phyloP scores from a whole-genome alignment of 2,888 invertebrate species.

The Emmelina monodactyla region DNA sequence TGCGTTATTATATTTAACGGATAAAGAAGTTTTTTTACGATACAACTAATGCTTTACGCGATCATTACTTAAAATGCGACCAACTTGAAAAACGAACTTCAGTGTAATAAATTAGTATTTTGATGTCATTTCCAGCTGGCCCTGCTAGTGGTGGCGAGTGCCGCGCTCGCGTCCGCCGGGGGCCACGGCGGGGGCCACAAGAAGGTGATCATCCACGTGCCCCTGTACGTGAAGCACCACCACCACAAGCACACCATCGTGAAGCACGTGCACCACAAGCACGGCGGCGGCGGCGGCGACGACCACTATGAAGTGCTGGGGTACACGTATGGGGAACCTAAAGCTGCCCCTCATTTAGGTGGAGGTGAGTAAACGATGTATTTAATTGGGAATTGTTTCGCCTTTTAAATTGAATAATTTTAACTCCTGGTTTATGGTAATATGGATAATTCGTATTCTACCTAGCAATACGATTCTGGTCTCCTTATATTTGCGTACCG shows the following conservation, averaged over 20 bases:
- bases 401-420: too few species aligned
- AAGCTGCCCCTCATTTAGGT: constrained; percentile 54
- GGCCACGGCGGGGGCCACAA: constrained; percentile 68
- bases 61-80: too few species aligned
- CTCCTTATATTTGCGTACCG: too few species aligned
- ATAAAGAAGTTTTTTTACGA: too few species aligned
- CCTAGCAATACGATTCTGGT: background rate
- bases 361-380: constrained; percentile 42
- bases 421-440: too few species aligned
- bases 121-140: constrained; percentile 49
- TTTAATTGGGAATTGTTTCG: too few species aligned
- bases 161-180: constrained; percentile 37
- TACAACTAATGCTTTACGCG: too few species aligned
- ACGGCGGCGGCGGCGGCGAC: constrained; percentile 61
- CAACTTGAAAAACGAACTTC: too few species aligned
- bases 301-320: constrained; percentile 75
- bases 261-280: constrained; percentile 74
- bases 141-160: constrained; percentile 41
- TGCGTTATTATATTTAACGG: too few species aligned
- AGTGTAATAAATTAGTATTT: too few species aligned
- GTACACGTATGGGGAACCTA: constrained; percentile 71
- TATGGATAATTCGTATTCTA: too few species aligned
- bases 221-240: constrained; percentile 77
- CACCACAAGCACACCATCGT: constrained; percentile 82
- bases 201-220: constrained; percentile 81